These are phyloP conservation scores for Gobio gobio DNA, from an alignment of 2,113 vertebrate genomes.

Conservation along the genomic window DNA sequence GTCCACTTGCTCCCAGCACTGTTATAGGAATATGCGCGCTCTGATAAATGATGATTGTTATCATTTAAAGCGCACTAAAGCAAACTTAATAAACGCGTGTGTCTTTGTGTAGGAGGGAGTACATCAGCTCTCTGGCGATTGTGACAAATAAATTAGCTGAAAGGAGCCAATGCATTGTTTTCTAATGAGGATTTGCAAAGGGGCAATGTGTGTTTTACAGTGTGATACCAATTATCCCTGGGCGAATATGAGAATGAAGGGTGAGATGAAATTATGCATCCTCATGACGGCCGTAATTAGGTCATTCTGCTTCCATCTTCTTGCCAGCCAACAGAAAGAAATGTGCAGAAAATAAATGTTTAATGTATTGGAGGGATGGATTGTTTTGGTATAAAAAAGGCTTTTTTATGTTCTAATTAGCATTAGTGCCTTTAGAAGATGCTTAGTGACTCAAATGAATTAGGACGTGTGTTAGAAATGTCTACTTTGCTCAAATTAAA, in stretches of 20 bases:
- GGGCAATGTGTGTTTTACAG: conserved; percentile 58
- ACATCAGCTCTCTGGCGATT: conserved; percentile 56
- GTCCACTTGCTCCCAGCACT: conserved; percentile 1
- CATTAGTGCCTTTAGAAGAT: conserved; percentile 45
- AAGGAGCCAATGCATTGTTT: conserved; percentile 57
- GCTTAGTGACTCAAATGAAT: conserved; percentile 42
- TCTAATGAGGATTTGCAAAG: conserved; percentile 69
- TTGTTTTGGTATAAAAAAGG: conserved; percentile 50
- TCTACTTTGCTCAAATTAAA: conserved; percentile 25
- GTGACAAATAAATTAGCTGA: conserved; percentile 54
- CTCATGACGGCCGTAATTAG: conserved; percentile 60
- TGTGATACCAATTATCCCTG: conserved; percentile 60
- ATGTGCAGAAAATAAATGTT: conserved; percentile 51
- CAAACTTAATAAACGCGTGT: conserved; percentile 55
- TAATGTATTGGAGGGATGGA: conserved; percentile 29
- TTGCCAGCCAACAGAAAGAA: conserved; percentile 37
- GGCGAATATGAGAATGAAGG: conserved; percentile 51
- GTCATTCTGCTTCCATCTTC: conserved; percentile 54
- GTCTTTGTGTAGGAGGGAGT: conserved; percentile 9
- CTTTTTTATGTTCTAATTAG: conserved; percentile 59
- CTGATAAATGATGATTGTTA: conserved; percentile 62
- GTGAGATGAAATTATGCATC: conserved; percentile 57
- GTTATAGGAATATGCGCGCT: neutral
- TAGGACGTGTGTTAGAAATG: conserved; percentile 15
- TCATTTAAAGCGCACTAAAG: conserved; percentile 61